Evolutionary conservation across 1,140 invertebrate genomes (phyloP), one percentile per base, ranked within the genome.

Genomic region (Acromyrmex echinatior): DNA sequence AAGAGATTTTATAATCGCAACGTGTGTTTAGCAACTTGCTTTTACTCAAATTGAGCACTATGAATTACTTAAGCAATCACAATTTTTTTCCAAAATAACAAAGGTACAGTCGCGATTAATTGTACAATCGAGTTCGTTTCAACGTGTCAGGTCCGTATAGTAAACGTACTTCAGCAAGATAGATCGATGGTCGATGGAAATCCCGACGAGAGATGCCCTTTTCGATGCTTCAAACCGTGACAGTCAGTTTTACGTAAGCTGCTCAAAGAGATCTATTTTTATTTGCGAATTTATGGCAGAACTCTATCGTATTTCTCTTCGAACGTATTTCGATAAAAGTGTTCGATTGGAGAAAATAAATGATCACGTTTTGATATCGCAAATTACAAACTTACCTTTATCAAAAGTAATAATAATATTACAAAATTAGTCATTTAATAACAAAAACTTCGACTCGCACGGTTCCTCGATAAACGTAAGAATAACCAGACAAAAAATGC

Each of bases 221-320:
- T 74, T 45, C 56, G 70, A 28, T 9, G 39, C 31, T 84, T 62
- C n/a, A 76, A 84, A 84, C 39, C 70, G 70, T 62, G 58, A 76
- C 28, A 62, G 53, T 56, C 53, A 71, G 39, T 84, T 84, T 84
- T 56, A 82, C 68, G 56, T 74, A 82, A 51, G 78, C 78, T 18
- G 63, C 63, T 68, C 56, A 62, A 76, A 76, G 56, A 82, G 56
- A 60, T 82, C 39, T 73, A 51, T 74, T 74, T 84, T 74, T 80
- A 80, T 80, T 53, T 74, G 66, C 39, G 28, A 74, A 76, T 76
- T 76, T 63, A 28, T 58, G 39, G 25, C 25, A 60, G 39, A 73
- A 74, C 18, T 74, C 31, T 7, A 74, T 9, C 66, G 16, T 73
- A 9, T 45, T 9, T 58, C 53, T 1, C 45, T 21, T 18, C 14